These are phyloP conservation scores for Agrilus planipennis DNA, from an alignment of 1,140 invertebrate species.

Conservation along the genomic window DNA sequence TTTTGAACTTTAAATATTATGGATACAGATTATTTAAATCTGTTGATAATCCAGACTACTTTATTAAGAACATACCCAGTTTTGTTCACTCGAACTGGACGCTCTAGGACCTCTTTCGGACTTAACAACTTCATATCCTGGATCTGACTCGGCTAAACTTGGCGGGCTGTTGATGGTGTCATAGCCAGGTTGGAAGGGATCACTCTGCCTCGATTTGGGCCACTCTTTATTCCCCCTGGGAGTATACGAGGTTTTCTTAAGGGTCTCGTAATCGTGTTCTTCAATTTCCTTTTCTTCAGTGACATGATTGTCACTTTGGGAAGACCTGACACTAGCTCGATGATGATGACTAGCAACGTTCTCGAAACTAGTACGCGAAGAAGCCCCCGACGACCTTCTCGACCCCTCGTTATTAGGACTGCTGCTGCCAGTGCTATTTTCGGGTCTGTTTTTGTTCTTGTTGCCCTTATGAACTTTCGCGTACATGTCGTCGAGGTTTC, in stretches of 20 bases:
- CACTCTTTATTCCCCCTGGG: no score
- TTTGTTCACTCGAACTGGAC: slow-evolving; percentile 22
- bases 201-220: slow-evolving; percentile 42
- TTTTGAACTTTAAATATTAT: no score
- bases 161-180: slow-evolving; percentile 40
- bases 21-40: no score
- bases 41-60: no score
- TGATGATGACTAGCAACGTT: no score
- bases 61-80: neutral
- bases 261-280: slow-evolving; percentile 29
- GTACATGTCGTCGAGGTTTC: slow-evolving; percentile 66
- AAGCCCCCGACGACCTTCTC: no score
- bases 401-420: no score
- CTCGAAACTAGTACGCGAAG: no score
- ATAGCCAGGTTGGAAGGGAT: slow-evolving; percentile 42
- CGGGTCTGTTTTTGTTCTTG: neutral
- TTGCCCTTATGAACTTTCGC: slow-evolving; percentile 64
- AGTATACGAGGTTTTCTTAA: slow-evolving; percentile 30
- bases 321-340: slow-evolving; percentile 7
- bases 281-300: slow-evolving; percentile 9
- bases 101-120: slow-evolving; percentile 29
- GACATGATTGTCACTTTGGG: slow-evolving; percentile 10
- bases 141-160: slow-evolving; percentile 45
- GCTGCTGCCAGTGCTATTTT: no score
- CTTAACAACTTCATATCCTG: slow-evolving; percentile 46